Base-by-base conservation (phyloP, 2,113 vertebrate species). In the Mesitornis unicolor region DNA sequence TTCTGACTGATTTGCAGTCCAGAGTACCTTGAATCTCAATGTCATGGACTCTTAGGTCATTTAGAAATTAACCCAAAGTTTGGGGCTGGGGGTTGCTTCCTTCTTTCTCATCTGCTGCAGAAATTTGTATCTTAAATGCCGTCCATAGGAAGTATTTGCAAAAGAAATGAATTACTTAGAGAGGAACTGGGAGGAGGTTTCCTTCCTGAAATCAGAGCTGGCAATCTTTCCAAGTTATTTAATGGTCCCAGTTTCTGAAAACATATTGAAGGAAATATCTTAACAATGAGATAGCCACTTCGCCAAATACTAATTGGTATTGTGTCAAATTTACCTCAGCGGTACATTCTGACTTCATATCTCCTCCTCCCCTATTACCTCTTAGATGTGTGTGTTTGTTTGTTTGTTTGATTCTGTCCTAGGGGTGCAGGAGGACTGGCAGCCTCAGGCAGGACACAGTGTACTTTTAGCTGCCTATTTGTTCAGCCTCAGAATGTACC, bases 221-320 rank as follows among this genome's bases (percentile, higher is more conserved):
- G 97, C 98, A 25, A 98, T 98, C 98, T 90, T 97, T 98, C 98
- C 93, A 90, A 76, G 95, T 97, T 97, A 96, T 98, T 98, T 98
- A 97, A 98, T 94, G 95, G 97, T 95, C 54, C 50, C 87, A 97
- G 96, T 96, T 98, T 98, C 97, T 98, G 97, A 97, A 98, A 98
- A 98, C 98, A 98, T 92, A 97, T 96, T 97, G 95, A 97, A 98
- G 98, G 98, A 98, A 98, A 98, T 98, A 97, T 98, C 98, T 98
- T 95, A 97, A 98, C 98, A 98, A 98, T 98, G 98, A 98, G 97
- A 96, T 91, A 97, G 96, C 95, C 89, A 54, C 97, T 97, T 97
- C 83, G 97, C 98, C 98, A 98, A 98, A 96, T 80, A 94, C 97
- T 98, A 95, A 98, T 98, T 97, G 92, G 97, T 96, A 97, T 98